Evolutionary conservation across 2,888 invertebrate genomes (phyloP).

Genomic region (Taenaris catops): DNA sequence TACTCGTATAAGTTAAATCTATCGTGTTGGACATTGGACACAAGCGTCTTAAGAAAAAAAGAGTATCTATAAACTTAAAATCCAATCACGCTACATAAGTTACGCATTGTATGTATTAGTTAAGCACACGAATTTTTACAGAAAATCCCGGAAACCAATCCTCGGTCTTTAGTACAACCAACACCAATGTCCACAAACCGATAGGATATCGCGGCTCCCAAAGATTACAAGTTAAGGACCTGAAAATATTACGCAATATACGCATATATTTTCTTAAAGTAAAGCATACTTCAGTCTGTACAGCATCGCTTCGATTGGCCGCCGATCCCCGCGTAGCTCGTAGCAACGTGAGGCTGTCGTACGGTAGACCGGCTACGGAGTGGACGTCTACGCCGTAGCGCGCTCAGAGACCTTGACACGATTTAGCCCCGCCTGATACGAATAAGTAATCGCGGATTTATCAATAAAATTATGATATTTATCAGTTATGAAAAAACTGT

Average conservation of each 20-base stretch:
- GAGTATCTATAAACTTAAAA: no score
- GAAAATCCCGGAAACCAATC: no score
- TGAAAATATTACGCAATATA: constrained; percentile 8
- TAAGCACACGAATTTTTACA: no score
- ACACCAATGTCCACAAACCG: no score
- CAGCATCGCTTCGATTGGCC: constrained; percentile 77
- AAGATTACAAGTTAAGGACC: no score
- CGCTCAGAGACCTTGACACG: constrained; percentile 59
- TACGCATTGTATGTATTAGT: no score
- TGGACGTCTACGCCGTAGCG: constrained; percentile 67
- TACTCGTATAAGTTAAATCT: no score
- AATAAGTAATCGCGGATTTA: constrained; percentile 24
- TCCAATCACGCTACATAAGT: no score
- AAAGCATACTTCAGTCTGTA: constrained; percentile 54
- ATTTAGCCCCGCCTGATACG: constrained; percentile 53
- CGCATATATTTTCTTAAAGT: constrained; percentile 27
- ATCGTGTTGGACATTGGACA: no score
- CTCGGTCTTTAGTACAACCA: no score
- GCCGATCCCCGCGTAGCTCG: constrained; percentile 73
- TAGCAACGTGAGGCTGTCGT: constrained; percentile 76
- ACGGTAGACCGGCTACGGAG: constrained; percentile 66
- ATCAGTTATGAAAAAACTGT: constrained; percentile 12
- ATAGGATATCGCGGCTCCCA: no score
- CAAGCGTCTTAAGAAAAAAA: no score
- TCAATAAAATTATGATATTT: constrained; percentile 22